Evolutionary conservation across 1,140 invertebrate genomes (phyloP).

Genomic region (Heterodera schachtii): DNA sequence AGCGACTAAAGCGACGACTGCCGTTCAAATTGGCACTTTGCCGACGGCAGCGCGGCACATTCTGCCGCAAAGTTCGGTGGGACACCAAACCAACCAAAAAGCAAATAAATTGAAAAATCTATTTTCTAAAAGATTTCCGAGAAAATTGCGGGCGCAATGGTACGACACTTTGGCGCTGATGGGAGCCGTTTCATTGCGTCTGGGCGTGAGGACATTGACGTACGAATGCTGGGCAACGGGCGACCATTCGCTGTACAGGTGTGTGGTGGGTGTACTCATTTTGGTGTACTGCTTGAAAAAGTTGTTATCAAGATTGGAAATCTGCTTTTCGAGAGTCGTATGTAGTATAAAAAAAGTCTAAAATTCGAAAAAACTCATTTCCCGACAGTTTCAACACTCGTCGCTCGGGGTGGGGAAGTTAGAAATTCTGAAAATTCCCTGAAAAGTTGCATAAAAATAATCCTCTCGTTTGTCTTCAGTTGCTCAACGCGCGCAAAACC

Average conservation of each 20-base stretch:
- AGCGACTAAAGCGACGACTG: too few relatives aligned
- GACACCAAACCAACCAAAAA: background rate
- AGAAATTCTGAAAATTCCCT: constrained; percentile 10
- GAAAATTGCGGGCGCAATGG: constrained; percentile 46
- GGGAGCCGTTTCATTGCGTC: constrained; percentile 50
- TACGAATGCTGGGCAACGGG: constrained; percentile 63
- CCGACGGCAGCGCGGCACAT: constrained; percentile 9
- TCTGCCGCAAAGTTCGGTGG: constrained; percentile 22
- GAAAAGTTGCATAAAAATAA: background rate
- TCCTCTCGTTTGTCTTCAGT: background rate
- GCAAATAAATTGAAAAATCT: constrained; percentile 5
- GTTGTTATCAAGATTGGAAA: too few relatives aligned
- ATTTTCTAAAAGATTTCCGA: constrained; percentile 54
- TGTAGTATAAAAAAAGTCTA: too few relatives aligned
- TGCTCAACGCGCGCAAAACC: constrained; percentile 39
- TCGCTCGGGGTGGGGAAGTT: too few relatives aligned
- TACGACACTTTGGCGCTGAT: constrained; percentile 45
- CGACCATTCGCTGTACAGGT: constrained; percentile 64
- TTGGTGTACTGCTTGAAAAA: too few relatives aligned
- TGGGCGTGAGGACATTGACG: constrained; percentile 61
- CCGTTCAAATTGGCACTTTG: constrained; percentile 8
- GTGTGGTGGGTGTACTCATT: constrained; percentile 12
- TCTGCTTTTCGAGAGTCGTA: too few relatives aligned
- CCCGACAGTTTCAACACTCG: too few relatives aligned
- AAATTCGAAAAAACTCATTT: too few relatives aligned